A percentile compares a stretch with the other conserved stretches of the same genome.
Evolutionary conservation across 2,113 vertebrate species (phyloP).

Genomic region (Actenoides hombroni): DNA sequence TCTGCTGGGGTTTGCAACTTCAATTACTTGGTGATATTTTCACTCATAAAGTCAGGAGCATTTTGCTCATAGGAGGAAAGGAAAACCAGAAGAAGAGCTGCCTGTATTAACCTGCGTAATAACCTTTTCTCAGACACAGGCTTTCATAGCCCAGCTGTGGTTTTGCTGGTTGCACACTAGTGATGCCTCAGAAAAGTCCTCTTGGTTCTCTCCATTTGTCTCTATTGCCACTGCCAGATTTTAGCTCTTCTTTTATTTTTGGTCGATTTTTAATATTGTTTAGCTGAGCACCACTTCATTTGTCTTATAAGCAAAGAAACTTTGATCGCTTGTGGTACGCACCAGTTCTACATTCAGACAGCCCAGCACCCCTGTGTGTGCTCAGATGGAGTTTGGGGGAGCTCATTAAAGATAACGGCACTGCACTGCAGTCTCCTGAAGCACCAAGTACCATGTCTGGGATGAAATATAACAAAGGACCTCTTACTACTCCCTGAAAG

Average conservation of each 20-base stretch:
- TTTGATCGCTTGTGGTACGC: fast-evolving
- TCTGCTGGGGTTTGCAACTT: slow-evolving; percentile 37
- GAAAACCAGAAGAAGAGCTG: not conserved
- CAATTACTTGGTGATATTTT: slow-evolving; percentile 50
- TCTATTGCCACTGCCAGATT: not conserved
- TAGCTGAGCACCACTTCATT: not conserved
- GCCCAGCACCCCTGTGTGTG: not conserved
- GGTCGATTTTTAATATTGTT: not conserved
- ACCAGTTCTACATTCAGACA: not conserved
- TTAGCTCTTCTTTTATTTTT: not conserved
- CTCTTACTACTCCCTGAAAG: not conserved
- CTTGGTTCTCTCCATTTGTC: not conserved
- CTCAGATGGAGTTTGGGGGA: not conserved
- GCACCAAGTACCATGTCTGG: not conserved
- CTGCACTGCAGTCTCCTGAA: not conserved
- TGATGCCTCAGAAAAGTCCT: not conserved
- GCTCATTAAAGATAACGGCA: not conserved
- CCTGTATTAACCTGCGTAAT: not conserved
- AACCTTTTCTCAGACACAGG: not conserved
- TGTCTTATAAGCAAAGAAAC: not conserved
- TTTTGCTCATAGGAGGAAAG: not conserved
- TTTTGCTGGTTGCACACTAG: not conserved
- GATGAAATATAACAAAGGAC: not conserved
- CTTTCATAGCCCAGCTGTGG: not conserved
- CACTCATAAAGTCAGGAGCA: not conserved